Conservation (phyloP, 2,797 vertebrate genomes). For the Champsocephalus esox region DNA sequence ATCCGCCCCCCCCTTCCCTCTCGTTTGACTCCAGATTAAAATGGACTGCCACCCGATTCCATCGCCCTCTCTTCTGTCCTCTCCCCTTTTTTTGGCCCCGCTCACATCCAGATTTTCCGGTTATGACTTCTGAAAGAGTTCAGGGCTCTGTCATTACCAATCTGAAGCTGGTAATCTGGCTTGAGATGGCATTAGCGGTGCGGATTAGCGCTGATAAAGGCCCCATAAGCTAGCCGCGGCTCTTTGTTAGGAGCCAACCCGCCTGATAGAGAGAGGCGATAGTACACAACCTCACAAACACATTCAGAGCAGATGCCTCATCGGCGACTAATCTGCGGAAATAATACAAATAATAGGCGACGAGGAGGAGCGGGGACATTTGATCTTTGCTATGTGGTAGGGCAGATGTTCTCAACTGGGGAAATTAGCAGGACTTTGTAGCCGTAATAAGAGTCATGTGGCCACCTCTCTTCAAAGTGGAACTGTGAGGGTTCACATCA, state of each 20-base stretch:
- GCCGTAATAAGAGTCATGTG: conserved; percentile 68
- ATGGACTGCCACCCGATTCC: conserved; percentile 68
- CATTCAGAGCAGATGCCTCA: conserved; percentile 66
- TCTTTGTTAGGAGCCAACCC: conserved; percentile 83
- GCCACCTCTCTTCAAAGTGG: conserved; percentile 53
- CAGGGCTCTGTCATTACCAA: conserved; percentile 83
- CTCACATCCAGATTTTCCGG: conserved; percentile 76
- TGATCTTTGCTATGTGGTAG: conserved; percentile 57
- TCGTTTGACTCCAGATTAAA: conserved; percentile 75
- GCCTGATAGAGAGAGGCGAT: conserved; percentile 68
- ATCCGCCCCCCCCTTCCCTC: conserved; percentile 39
- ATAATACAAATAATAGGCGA: conserved; percentile 77
- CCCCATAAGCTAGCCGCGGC: conserved; percentile 79
- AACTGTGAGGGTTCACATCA: conserved; percentile 42
- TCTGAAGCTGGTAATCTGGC: conserved; percentile 85
- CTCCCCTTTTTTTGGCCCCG: neutral
- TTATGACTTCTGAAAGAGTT: conserved; percentile 84
- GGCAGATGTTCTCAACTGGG: conserved; percentile 73
- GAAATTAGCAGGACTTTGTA: conserved; percentile 79
- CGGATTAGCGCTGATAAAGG: conserved; percentile 86
- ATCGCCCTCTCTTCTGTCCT: conserved; percentile 34
- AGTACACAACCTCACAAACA: conserved; percentile 47
- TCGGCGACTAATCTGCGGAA: conserved; percentile 69
- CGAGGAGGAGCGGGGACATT: conserved; percentile 36
- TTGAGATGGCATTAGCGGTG: conserved; percentile 84